Conservation (phyloP, 2,797 vertebrate species). For the Tragelaphus oryx region DNA sequence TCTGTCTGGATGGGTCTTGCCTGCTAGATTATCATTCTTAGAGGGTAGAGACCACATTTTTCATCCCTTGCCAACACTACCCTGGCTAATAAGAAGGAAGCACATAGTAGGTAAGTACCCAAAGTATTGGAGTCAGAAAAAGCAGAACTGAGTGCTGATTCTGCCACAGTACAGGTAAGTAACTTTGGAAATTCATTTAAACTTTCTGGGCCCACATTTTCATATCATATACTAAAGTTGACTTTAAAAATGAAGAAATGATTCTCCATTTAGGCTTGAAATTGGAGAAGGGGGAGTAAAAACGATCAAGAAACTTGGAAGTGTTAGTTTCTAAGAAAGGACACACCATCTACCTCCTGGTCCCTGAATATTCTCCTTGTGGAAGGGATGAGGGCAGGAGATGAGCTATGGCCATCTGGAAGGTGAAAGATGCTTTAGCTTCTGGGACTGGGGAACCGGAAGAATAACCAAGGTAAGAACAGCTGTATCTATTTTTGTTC, state of each 20-base stretch:
- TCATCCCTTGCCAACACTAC: neutral
- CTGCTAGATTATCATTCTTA: neutral
- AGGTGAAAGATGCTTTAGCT: neutral
- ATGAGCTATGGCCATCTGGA: neutral
- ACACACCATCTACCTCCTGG: neutral
- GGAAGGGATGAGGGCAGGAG: neutral
- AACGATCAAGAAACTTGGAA: neutral
- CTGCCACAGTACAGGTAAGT: neutral
- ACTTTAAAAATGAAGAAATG: neutral
- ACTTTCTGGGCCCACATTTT: neutral
- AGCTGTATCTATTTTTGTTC: neutral
- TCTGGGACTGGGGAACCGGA: neutral
- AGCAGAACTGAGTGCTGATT: neutral
- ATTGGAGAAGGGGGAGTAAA: neutral
- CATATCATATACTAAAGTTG: neutral
- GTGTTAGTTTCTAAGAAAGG: neutral
- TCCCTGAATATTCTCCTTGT: neutral
- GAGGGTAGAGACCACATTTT: neutral
- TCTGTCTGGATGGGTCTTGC: neutral
- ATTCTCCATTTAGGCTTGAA: neutral
- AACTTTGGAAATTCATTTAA: neutral
- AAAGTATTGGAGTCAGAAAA: neutral
- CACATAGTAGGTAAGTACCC: too few relatives aligned
- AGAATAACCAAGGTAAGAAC: neutral
- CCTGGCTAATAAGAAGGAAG: neutral